These are phyloP conservation scores for Hyla sarda DNA, from an alignment of 2,113 vertebrate genomes.

Conservation along the genomic window DNA sequence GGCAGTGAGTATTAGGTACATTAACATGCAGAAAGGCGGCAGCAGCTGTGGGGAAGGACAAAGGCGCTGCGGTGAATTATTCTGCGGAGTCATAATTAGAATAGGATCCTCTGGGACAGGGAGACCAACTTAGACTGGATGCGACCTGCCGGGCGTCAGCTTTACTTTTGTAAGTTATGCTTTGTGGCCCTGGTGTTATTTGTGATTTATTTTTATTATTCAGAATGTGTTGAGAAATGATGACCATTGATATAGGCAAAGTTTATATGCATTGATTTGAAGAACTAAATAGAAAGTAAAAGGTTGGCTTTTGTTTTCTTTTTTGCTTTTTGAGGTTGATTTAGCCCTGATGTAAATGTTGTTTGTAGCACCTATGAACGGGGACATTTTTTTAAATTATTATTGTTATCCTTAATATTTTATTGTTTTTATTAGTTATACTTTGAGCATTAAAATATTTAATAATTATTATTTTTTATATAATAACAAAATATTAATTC, in stretches of 20 bases:
- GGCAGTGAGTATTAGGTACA: constrained; percentile 52
- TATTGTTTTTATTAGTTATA: neutral
- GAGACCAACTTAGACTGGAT: constrained; percentile 29
- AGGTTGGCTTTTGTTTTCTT: neutral
- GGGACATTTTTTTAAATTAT: neutral
- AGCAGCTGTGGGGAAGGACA: constrained; percentile 53
- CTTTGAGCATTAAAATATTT: too few relatives aligned
- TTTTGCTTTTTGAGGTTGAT: neutral
- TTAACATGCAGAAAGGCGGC: constrained; percentile 56
- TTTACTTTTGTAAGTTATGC: constrained; percentile 17
- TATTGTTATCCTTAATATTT: neutral
- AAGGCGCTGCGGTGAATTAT: constrained; percentile 51
- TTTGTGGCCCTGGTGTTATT: neutral
- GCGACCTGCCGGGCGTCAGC: constrained; percentile 19
- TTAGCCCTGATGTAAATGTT: neutral
- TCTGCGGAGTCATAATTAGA: constrained; percentile 56
- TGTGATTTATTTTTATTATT: neutral
- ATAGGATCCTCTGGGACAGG: constrained; percentile 38
- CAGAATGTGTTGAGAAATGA: neutral
- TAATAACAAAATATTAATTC: too few relatives aligned
- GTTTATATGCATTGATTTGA: neutral
- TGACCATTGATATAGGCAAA: neutral
- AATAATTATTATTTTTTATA: too few relatives aligned
- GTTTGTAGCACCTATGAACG: neutral
- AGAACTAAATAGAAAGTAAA: neutral